Base-by-base conservation (phyloP, 2,797 vertebrate species). In the Scomberomorus guttatus region DNA sequence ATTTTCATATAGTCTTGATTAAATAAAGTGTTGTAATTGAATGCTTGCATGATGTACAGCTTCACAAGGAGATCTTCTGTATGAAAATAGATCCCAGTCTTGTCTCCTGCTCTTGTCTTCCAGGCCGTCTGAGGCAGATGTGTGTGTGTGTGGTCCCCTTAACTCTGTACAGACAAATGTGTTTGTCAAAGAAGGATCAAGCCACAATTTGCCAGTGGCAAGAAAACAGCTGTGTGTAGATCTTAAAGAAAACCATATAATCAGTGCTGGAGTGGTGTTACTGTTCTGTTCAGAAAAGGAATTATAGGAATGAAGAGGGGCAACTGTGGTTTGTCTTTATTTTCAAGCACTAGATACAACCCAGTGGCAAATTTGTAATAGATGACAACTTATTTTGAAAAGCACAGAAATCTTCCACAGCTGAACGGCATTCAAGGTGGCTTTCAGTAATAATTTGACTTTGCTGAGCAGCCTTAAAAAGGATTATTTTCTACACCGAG, bases 141-240 rank as follows among this genome's bases (percentile, higher is more conserved):
- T 64, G 56, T 34, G n/a, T 72, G 72, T 75, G 77, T 81, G 78
- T 73, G 58, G 51, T 73, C 79, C 8, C 9, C 32, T 13, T 4
- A 52, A 63, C n/a, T 29, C 58, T 68, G 55, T 18, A n/a, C 57
- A 57, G 25, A 51, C n/a, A 62, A 52, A 64, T 62, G 22, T 64
- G 32, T 71, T 59, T 42, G 37, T 81, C 57, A 39, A 82, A 62
- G 22, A 48, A 9, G 32, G 37, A 77, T 67, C 29, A 48, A 32
- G 22, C 29, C 3, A 60, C 18, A 72, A 22, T 82, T 75, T 65
- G 44, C 72, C 57, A 5, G 22, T 25, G 50, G 79, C 46, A 54
- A 63, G 3, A 60, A 75, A 78, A 60, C 59, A 66, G 18, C 61
- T 52, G 34, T 56, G 39, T 8, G 3, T 52, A 12, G 37, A 7